These are phyloP conservation scores for Lagopus muta DNA, from an alignment of 2,113 vertebrate genomes.

Conservation along the genomic window DNA sequence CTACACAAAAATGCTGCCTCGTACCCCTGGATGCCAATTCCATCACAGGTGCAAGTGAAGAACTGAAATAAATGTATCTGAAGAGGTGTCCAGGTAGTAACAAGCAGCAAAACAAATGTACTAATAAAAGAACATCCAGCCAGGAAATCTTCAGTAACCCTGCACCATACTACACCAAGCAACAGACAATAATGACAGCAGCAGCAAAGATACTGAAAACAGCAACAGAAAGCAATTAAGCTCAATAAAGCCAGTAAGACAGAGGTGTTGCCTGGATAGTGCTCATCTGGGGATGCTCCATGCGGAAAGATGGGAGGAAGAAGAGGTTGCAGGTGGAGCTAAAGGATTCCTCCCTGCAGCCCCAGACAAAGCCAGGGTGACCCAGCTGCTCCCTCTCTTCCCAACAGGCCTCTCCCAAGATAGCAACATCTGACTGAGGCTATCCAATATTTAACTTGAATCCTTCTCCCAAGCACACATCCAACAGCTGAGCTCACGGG, in stretches of 20 bases:
- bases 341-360: not conserved
- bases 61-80: not conserved
- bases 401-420: not conserved
- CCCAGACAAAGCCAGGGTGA: not conserved
- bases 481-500: not conserved
- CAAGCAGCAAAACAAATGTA: not conserved
- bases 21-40: not conserved
- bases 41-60: not conserved
- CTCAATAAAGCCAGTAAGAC: not conserved
- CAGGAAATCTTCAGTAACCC: not conserved
- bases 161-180: not conserved
- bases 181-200: not conserved
- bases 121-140: not conserved
- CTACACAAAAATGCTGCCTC: not conserved
- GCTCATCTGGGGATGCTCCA: not conserved
- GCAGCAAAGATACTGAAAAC: not conserved
- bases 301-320: not conserved
- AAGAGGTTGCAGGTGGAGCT: rapidly evolving
- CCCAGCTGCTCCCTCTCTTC: not conserved
- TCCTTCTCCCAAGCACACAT: not conserved
- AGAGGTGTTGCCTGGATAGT: not conserved
- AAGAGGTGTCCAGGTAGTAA: not conserved
- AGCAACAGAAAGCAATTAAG: not conserved
- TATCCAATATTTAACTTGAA: not conserved
- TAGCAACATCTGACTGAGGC: not conserved